Evolutionary conservation across 2,113 vertebrate species (phyloP), one percentile per base, ranked within the genome.

Genomic region (Salvelinus sp.): DNA sequence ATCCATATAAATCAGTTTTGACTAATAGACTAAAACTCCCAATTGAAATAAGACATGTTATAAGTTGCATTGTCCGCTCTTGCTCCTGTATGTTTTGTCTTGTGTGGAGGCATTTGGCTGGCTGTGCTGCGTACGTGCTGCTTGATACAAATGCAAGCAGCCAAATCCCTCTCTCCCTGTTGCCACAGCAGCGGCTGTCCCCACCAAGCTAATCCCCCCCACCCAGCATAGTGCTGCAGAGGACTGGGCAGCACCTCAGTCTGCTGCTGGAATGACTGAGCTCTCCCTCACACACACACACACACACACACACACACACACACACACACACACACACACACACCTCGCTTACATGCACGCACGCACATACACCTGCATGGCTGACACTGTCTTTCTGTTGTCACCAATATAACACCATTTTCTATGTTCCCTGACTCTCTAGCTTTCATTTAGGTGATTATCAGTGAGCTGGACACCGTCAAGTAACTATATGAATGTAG

Each of bases 71-170:
- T 25, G 54, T 76, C 66, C 22, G 22, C 60, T 80, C 44, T 27
- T 74, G 72, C 63, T 13, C 38, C 62, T 76, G 69, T 33, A 54
- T 86, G 80, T 88, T 89, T 82, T 81, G 87, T 80, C 76, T 83
- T 78, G 38, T 77, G 80, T 75, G 81, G 77, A 86, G 84, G 80
- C 27, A 70, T 83, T 87, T 87, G 88, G 86, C 89, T 83, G 79
- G 69, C 71, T 80, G 63, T 73, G 20, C 66, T 91, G 90, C 38
- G 80, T 93, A 91, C 88, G 82, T 92, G 90, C 86, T 0, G 74
- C 76, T 85, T 74, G 60, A 69, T 69, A 75, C 58, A n/a, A 88
- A 83, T 82, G 70, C 69, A 62, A 80, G 73, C 77, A 72, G 78
- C 79, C 78, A 81, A 79, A 82, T 13, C 68, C 86, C 79, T 77